A percentile compares a stretch with the other conserved stretches of the same genome.
Conservation (phyloP, 53 echinoderm and acorn worm genomes). For the Patiria pectinifera region DNA sequence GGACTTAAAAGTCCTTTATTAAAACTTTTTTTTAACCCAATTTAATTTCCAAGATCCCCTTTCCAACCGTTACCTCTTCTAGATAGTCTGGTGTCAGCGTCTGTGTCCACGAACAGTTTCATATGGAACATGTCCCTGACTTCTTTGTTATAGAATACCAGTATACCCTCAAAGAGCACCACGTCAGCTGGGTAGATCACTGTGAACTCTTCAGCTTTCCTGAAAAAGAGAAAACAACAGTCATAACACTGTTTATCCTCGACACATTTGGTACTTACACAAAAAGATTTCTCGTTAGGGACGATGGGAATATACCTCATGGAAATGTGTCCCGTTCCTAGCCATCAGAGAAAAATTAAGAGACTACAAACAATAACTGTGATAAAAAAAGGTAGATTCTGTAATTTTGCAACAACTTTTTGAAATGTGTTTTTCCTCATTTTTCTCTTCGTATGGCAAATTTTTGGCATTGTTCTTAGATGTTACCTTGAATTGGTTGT, state of each 20-base stretch:
- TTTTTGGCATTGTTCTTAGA: no score
- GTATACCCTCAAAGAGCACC: constrained; percentile 93
- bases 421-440: neutral
- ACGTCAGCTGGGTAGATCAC: constrained; percentile 91
- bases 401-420: neutral
- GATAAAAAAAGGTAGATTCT: neutral
- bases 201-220: constrained; percentile 74
- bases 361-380: neutral
- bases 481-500: constrained; percentile 87
- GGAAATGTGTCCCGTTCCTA: no score
- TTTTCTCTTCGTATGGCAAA: neutral
- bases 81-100: constrained; percentile 98
- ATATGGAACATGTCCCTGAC: constrained; percentile 91
- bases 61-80: constrained; percentile 82
- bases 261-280: no score
- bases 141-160: constrained; percentile 88
- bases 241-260: no score
- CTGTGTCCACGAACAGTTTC: constrained; percentile 99
- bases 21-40: no score
- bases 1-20: no score
- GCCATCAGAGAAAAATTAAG: neutral
- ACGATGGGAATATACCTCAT: no score
- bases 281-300: no score
- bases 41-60: neutral
- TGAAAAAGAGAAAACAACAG: constrained; percentile 23